These are phyloP conservation scores for Myotis brandtii DNA, from an alignment of 2,113 vertebrate genomes.

Conservation along the genomic window DNA sequence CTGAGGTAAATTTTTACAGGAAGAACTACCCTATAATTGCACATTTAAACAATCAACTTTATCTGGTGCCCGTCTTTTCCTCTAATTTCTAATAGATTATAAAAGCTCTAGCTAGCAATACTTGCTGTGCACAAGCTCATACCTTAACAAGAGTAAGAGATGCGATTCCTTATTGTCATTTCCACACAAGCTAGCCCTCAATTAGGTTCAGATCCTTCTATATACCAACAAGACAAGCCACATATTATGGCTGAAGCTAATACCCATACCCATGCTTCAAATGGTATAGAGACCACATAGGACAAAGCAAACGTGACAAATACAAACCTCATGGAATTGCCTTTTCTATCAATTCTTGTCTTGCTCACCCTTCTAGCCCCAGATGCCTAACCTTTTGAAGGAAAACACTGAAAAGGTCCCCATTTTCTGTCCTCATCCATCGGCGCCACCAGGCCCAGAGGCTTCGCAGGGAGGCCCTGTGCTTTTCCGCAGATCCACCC, in stretches of 20 bases:
- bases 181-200: background rate
- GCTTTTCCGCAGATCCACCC: constrained; percentile 75
- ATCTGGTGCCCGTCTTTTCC: background rate
- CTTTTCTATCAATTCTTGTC: constrained; percentile 14
- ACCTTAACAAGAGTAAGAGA: background rate
- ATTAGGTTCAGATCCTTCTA: background rate
- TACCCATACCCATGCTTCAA: background rate
- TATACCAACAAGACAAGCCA: constrained; percentile 11
- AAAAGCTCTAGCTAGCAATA: background rate
- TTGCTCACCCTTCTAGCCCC: constrained; percentile 65
- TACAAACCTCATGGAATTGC: constrained; percentile 8
- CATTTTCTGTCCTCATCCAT: constrained; percentile 70
- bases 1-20: background rate
- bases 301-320: constrained; percentile 63
- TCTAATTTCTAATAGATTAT: background rate
- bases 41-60: constrained; percentile 48
- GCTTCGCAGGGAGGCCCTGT: constrained; percentile 53
- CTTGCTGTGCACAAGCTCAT: background rate
- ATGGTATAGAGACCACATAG: background rate
- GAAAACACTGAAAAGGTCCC: constrained; percentile 62
- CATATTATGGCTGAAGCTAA: background rate
- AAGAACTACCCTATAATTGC: background rate
- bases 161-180: background rate
- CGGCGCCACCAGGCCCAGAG: constrained; percentile 67
- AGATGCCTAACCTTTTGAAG: constrained; percentile 67